Percentiles rank a stretch among this genome's conserved stretches.
Conservation (phyloP, 2,113 vertebrate species). For the Athene noctua region DNA sequence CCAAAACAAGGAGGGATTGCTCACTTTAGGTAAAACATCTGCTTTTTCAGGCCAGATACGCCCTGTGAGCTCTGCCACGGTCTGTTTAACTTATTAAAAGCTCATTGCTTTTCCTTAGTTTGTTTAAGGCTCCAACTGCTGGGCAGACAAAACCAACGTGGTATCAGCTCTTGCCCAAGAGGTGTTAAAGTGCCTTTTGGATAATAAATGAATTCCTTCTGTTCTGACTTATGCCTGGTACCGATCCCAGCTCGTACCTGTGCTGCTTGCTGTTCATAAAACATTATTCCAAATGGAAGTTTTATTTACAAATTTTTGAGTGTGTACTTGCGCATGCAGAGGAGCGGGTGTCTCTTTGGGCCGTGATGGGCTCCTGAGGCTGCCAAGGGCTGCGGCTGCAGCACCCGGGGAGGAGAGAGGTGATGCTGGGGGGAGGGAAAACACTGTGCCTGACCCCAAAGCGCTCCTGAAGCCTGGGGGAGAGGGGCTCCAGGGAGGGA, state of each 20-base stretch:
- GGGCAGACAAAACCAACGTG: background rate
- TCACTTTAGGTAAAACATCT: background rate
- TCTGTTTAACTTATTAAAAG: background rate
- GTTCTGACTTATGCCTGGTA: background rate
- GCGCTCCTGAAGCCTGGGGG: no score
- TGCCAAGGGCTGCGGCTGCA: background rate
- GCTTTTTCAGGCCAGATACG: background rate
- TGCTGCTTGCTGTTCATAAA: background rate
- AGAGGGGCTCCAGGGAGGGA: background rate
- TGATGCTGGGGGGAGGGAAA: background rate
- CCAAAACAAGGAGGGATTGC: background rate
- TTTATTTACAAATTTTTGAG: background rate
- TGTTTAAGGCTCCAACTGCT: background rate
- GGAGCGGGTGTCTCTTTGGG: background rate
- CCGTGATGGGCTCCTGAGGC: background rate
- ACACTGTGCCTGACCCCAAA: accelerated
- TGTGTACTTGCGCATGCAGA: background rate
- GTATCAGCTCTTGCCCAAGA: background rate
- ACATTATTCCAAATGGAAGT: background rate
- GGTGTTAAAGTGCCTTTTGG: background rate
- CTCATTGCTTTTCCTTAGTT: background rate
- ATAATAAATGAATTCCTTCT: background rate
- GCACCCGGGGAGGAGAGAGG: background rate
- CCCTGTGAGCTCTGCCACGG: background rate
- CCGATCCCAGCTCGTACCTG: background rate